phyloP scores from a whole-genome alignment of 1,140 invertebrate species.

The Aphis gossypii region DNA sequence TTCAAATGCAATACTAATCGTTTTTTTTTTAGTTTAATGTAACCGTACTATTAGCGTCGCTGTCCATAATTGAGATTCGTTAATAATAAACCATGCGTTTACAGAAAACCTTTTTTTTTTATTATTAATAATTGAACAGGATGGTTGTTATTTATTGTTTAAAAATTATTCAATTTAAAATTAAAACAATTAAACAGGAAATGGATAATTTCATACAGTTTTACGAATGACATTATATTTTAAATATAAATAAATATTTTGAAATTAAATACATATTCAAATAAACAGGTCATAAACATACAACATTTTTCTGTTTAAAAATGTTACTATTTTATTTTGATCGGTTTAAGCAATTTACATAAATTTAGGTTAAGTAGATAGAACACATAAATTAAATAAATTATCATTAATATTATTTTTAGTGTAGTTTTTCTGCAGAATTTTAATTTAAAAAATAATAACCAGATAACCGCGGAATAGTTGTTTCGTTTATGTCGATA shows the following conservation, averaged over 20 bases:
- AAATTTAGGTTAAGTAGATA: background rate
- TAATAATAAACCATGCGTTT: background rate
- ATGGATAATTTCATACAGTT: too few relatives aligned
- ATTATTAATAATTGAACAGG: background rate
- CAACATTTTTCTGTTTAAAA: background rate
- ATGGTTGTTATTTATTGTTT: background rate
- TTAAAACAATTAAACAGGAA: too few relatives aligned
- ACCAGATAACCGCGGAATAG: background rate
- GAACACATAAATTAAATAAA: background rate
- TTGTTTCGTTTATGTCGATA: too few relatives aligned
- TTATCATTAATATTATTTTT: background rate
- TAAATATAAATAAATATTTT: too few relatives aligned
- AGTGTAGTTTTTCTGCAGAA: background rate
- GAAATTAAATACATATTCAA: background rate
- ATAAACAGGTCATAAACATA: background rate
- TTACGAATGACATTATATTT: too few relatives aligned
- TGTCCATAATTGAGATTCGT: background rate
- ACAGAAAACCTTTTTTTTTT: background rate
- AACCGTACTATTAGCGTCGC: background rate
- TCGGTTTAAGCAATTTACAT: background rate
- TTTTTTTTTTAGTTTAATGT: background rate
- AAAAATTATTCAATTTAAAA: background rate
- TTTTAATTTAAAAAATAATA: background rate
- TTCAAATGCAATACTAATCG: background rate
- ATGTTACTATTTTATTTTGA: background rate